Base-by-base conservation (phyloP, 2,888 invertebrate genomes). In the Amphimallon solstitiale region DNA sequence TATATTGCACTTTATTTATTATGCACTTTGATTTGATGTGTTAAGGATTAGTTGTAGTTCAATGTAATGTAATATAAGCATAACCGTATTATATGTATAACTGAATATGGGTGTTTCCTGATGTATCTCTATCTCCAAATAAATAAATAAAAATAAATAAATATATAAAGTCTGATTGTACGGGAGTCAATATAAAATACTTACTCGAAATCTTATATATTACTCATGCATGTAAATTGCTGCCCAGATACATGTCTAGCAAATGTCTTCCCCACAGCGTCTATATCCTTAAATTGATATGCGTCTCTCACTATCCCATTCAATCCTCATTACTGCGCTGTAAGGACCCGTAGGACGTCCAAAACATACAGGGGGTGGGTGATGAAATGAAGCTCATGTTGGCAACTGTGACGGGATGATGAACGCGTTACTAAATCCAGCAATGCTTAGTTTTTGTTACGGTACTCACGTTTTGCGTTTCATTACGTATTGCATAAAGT, bases 221-320 rank as follows among this genome's bases (percentile, higher is more conserved):
- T 29, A 5, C 7, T 38, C n/a, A 4, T 40, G 14, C 35, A 6
- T 37, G n/a, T 34, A n/a, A 17, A n/a, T 37, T 6, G n/a, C 19
- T 52, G n/a, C n/a, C 37, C 19, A 9, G 37, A 1, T 17, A 14
- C 15, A 12, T 17, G 7, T 15, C 43, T 15, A 2, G 1, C 12
- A 35, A 17, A 23, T 9, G 35, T 7, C 51, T 15, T 14, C n/a
- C 40, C 9, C 10, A 38, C 21, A 19, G 56, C 56, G 19, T 19
- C 12, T 14, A 40, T 56, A 56, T 56, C 40, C 40, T 51, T 49
- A 65, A 65, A 65, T 65, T 65, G 65, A 65, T 65, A 65, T 75
- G 75, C 76, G 77, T 77, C 76, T 76, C 74, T 73, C 74, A 68
- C 68, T 66, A 73, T 70, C 71, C 70, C 63, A 63, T 72, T 70